phyloP scores from a whole-genome alignment of 2,113 vertebrate genomes.

The Odocoileus hemionus region DNA sequence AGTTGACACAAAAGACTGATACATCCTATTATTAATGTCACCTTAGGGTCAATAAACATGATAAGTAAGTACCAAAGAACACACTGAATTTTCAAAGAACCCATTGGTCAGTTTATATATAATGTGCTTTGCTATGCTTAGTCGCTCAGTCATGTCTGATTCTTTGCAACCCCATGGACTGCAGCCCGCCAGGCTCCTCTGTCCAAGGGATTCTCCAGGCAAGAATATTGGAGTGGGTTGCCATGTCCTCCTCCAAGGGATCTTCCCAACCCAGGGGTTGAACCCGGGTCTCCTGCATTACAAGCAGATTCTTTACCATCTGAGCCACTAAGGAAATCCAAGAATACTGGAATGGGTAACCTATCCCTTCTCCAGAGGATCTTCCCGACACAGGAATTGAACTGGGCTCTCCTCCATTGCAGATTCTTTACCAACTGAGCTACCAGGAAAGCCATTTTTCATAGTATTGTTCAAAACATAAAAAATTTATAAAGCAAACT shows the following conservation, averaged over 20 bases:
- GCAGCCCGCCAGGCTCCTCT: neutral
- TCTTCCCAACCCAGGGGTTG: neutral
- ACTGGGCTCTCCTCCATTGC: neutral
- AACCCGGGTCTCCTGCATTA: neutral
- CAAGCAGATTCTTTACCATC: neutral
- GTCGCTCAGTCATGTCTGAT: neutral
- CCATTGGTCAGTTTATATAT: neutral
- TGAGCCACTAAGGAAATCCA: neutral
- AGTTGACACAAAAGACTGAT: neutral
- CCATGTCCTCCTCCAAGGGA: neutral
- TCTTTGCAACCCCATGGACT: neutral
- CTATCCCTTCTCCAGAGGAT: neutral
- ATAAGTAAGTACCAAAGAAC: neutral
- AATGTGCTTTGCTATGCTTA: neutral
- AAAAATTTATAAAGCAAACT: neutral
- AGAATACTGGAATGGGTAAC: neutral
- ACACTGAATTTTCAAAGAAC: neutral
- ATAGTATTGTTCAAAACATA: neutral
- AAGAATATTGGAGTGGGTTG: neutral
- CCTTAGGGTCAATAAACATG: neutral
- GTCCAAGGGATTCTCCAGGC: neutral
- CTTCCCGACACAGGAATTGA: neutral
- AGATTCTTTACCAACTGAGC: neutral
- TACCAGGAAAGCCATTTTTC: neutral
- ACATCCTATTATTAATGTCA: neutral